Evolutionary conservation across 2,888 invertebrate species (phyloP), one percentile per base, ranked within the genome.

Genomic region (Phengaris alcon): DNA sequence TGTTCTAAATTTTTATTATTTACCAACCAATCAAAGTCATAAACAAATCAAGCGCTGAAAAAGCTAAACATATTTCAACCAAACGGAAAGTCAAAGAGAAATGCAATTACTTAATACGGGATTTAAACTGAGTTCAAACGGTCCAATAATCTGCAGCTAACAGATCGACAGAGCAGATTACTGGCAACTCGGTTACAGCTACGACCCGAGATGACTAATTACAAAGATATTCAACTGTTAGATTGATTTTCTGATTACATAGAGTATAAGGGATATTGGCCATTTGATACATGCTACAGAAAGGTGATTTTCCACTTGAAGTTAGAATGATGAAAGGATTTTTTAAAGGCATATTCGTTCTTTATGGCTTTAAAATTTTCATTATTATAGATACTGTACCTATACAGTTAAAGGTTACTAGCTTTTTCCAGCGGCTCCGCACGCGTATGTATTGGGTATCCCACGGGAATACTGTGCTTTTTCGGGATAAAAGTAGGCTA

Each of bases 191-290:
- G 44, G 54, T 57, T 46, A 44, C 57, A 74, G 59, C 70, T 46
- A 10, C 15, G 6, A 52, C 35, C 15, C 13, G 35, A 64, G 48
- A 22, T n/a, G n/a, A 22, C 54, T 72, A 48, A 54, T 22, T 35
- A 13, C 59, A 48, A 57, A 22, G 57, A 74, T 15, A 22, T 48
- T 22, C 15, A 12, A 52, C 52, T 54, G 70, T 15, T 86, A 88
- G 90, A 88, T 86, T 87, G 88, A 90, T 88, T 89, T 88, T 83
- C 88, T 80, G 82, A 80, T 83, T 84, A 83, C 89, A 89, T 88
- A 87, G 87, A 88, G 7, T 59, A 6, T 64, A 12, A 9, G 35
- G 35, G 35, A 6, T 9, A 12, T 10, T 35, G 13, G 12, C 13
- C 13, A 35, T 64, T 64, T 64, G 35, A 64, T 22, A 13, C 64